phyloP scores from a whole-genome alignment of 2,888 invertebrate genomes.

The Acronicta leporina region DNA sequence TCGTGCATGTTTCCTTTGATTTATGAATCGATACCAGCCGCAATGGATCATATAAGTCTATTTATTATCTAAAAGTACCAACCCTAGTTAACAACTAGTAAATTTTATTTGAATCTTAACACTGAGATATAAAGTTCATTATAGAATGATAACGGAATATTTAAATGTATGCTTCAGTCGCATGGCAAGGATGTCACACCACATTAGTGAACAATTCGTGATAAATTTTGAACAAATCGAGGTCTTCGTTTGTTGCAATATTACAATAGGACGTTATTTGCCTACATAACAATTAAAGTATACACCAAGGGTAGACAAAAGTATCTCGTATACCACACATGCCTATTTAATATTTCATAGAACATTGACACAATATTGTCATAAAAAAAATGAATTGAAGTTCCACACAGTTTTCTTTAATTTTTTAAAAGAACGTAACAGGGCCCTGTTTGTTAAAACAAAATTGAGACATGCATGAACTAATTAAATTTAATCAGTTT shows the following conservation, averaged over 20 bases:
- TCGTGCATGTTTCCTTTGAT: slow-evolving; percentile 53
- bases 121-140: slow-evolving; percentile 7
- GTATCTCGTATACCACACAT: neutral
- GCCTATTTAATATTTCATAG: neutral
- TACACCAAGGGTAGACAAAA: neutral
- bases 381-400: too few relatives aligned
- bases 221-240: slow-evolving; percentile 53
- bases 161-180: slow-evolving; percentile 18
- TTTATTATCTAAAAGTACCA: slow-evolving; percentile 51
- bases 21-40: slow-evolving; percentile 40
- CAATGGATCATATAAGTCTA: slow-evolving; percentile 34
- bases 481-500: too few relatives aligned
- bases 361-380: neutral
- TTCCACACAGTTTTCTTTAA: too few relatives aligned
- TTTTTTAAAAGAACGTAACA: too few relatives aligned
- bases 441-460: too few relatives aligned
- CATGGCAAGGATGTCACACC: slow-evolving; percentile 59
- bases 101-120: slow-evolving; percentile 6
- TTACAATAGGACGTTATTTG: slow-evolving; percentile 41
- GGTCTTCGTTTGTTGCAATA: slow-evolving; percentile 49
- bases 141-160: slow-evolving; percentile 12
- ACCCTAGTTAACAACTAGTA: slow-evolving; percentile 26
- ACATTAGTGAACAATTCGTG: slow-evolving; percentile 57
- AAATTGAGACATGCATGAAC: too few relatives aligned
- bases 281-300: slow-evolving; percentile 13